These are phyloP conservation scores for Eupithecia tripunctaria DNA, from an alignment of 2,888 invertebrate genomes.

Conservation along the genomic window DNA sequence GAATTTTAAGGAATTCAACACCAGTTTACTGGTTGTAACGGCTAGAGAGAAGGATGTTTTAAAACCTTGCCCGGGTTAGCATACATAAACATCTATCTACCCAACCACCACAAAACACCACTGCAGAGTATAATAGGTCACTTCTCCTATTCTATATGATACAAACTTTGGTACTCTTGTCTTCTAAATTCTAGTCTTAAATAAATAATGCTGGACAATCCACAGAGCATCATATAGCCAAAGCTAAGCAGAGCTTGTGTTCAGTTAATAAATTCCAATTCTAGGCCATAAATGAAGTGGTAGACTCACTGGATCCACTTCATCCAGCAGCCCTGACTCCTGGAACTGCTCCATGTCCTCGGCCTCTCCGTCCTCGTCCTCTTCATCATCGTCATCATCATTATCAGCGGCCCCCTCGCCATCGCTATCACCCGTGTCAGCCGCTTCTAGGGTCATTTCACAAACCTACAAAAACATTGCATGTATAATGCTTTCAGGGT, in stretches of 20 bases:
- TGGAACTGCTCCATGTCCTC: slow-evolving; percentile 99
- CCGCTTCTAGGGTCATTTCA: slow-evolving; percentile 94
- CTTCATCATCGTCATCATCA: slow-evolving; percentile 87
- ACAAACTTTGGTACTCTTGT: too few relatives aligned
- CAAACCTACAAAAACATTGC: slow-evolving; percentile 64
- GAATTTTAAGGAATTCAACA: too few relatives aligned
- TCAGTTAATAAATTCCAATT: too few relatives aligned
- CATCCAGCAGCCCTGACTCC: slow-evolving; percentile 97
- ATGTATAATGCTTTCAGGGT: background rate
- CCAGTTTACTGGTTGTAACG: too few relatives aligned
- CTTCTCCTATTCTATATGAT: background rate
- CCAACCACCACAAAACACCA: background rate
- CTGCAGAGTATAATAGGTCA: background rate
- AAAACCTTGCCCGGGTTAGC: background rate
- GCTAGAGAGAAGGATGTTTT: too few relatives aligned
- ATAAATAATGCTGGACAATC: background rate
- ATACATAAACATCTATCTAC: background rate
- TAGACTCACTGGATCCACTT: slow-evolving; percentile 90
- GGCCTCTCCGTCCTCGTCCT: slow-evolving; percentile 96
- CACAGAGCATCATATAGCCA: background rate
- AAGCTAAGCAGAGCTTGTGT: too few relatives aligned
- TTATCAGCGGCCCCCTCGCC: slow-evolving; percentile 71
- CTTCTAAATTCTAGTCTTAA: background rate
- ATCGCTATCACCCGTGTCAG: slow-evolving; percentile 77
- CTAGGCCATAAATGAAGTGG: background rate